Base-by-base conservation (phyloP, 2,797 vertebrate species). In the Eutrigla gurnardus region DNA sequence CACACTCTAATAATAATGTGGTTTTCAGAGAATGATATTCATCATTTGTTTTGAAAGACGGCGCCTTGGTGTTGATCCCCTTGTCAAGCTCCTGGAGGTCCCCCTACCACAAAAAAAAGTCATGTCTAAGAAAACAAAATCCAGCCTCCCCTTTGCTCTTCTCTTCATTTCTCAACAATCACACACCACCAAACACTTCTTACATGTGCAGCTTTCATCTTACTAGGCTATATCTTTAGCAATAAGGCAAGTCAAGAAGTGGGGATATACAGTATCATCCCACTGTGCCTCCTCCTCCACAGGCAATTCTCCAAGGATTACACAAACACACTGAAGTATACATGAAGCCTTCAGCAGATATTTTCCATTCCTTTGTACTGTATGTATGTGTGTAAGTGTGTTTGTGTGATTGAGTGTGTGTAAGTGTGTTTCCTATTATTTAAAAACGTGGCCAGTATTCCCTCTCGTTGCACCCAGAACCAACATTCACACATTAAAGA, bases 191-290 rank as follows among this genome's bases (percentile, higher is more conserved):
- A 71, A 86, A 75, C 73, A 42, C 65, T 60, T 37, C 1, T 57
- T 72, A 80, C 64, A 83, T 87, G 63, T 73, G 59, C 58, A 68
- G 75, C 81, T 87, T 89, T 87, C 75, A 88, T 89, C 75, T 69
- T 63, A 50, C 76, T 7, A 36, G 14, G 53, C 13, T 80, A 72
- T 77, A 78, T 81, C 70, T 78, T 82, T 59, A 78, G 70, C 82
- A 86, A 62, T 85, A 76, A 85, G 57, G 69, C 45, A 59, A 70
- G 63, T 74, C 64, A 70, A 81, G 78, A 80, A 75, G 75, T 76
- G 52, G 70, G 81, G 77, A 84, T 80, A 77, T 81, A 63, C 78
- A 77, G 70, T 80, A 77, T 89, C 46, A 67, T 85, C 75, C 39
- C 60, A 71, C 68, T 85, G 73, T 85, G 74, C 76, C 73, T 77